Base-by-base conservation (phyloP, 2,113 vertebrate genomes). In the Prionailurus viverrinus region DNA sequence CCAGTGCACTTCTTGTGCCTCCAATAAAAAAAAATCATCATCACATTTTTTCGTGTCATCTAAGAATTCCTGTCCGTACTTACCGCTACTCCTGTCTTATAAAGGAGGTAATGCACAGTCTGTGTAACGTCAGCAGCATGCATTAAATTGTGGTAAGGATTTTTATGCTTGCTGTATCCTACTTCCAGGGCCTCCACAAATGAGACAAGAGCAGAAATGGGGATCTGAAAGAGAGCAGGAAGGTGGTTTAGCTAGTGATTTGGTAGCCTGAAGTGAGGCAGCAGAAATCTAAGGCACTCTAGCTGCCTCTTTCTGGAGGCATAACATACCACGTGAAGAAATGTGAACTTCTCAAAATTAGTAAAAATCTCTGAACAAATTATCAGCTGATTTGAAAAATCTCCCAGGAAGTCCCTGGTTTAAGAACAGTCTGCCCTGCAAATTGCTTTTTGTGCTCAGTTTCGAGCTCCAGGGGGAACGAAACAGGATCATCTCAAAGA, bases 151-250 rank as follows among this genome's bases (percentile, higher is more conserved):
- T 99, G 99, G 97, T 99, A 99, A 6, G 99, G 99, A 97, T 99
- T 99, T 99, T 99, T 99, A 96, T 99, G 99, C 98, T 99, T 99
- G 98, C 99, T 99, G 99, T 99, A 99, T 85, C 99, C 99, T 68
- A 99, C 99, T 97, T 99, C 99, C 90, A 99, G 98, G 29, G 99
- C 99, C 97, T 99, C 99, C 97, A 99, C 99, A 85, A 99, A 99
- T 0, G 99, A 99, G 97, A 99, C 99, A 84, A 99, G 99, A 0
- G 99, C 99, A 94, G 99, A 99, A 98, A 99, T 99, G 15, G 99
- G 99, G 91, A 99, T 99, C 99, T 99, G 98, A 97, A 97, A 98
- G 73, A 98, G 12, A 96, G 73, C 0, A 3, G 55, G 8, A 36
- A 90, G 21, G 16, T 48, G 53, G 68, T 66, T 14, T 39, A 48